Evolutionary conservation across 2,888 invertebrate species (phyloP), one percentile per base, ranked within the genome.

Genomic region (Pyrrhosoma nymphula): DNA sequence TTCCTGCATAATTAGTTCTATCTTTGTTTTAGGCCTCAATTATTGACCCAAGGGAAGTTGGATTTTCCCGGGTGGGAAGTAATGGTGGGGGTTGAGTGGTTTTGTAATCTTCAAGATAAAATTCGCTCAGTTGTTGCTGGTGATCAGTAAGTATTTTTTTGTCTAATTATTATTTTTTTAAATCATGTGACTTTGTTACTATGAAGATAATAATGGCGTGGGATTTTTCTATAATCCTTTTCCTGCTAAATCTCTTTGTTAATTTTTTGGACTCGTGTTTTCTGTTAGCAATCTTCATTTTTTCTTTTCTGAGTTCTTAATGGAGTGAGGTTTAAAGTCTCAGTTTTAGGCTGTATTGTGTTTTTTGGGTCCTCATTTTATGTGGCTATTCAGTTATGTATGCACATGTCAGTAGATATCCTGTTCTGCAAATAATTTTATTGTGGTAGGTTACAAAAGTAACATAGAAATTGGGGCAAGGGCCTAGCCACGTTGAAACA

Each of bases 1-100:
- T 20, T 91, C 56, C 20, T 20, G 20, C 20, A n/a, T 16, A 8
- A 56, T 91, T 56, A 0, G 56, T n/a, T n/a, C 69, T 69, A 26
- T 0, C 26, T 93, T 20, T 95, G 26, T 82, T 95, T 16, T 56
- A 96, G 97, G 95, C 97, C 97, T 47, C 97, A 97, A 88, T 96
- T 97, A 3, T 97, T 97, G 95, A 97, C 97, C 47, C 93, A 93
- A 26, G 96, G 96, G 95, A 97, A 97, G 95, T 96, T 97, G 56
- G 96, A 96, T 47, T 97, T 97, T 96, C 97, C 97, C 39, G 97
- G 97, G 0, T 97, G 97, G 97, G 97, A 97, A 96, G 96, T 97
- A 16, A 96, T 97, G 96, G 96, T 97, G 96, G 97, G 97, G 96
- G 96, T 97, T 95, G 97, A 97, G 96, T 97, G 97, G 97, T 97